These are phyloP conservation scores for Ectemnius cavifrons DNA, from an alignment of 2,888 invertebrate species.

Conservation along the genomic window DNA sequence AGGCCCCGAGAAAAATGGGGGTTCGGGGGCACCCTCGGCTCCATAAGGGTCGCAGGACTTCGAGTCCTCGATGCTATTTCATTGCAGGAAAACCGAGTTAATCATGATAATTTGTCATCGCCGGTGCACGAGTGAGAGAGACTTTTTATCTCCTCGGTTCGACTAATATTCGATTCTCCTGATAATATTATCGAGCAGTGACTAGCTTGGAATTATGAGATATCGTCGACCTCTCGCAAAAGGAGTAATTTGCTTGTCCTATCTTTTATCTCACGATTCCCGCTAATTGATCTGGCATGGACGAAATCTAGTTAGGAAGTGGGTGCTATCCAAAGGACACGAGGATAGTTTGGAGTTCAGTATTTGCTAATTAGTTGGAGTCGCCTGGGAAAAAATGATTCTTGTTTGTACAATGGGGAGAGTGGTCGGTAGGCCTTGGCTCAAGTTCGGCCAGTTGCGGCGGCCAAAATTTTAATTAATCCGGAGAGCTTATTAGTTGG, in stretches of 20 bases:
- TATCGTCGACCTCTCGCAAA: neutral
- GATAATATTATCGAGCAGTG: neutral
- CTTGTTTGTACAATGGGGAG: conserved; percentile 52
- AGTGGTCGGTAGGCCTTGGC: conserved; percentile 28
- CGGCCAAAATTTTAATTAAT: conserved; percentile 68
- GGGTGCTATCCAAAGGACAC: neutral
- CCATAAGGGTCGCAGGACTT: conserved; percentile 27
- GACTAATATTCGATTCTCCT: neutral
- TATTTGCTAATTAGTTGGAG: conserved; percentile 48
- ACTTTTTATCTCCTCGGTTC: neutral
- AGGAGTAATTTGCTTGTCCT: neutral
- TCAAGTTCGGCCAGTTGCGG: conserved; percentile 43
- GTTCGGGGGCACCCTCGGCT: conserved; percentile 10
- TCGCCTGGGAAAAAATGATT: conserved; percentile 44
- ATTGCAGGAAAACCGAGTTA: conserved; percentile 64
- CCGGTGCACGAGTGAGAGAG: neutral
- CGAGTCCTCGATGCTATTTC: conserved; percentile 32
- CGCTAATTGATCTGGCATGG: neutral
- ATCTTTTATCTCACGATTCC: neutral
- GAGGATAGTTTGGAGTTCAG: conserved; percentile 9
- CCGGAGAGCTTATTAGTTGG: conserved; percentile 67
- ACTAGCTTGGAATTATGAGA: neutral
- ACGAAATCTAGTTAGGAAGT: neutral
- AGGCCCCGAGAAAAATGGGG: conserved; percentile 43
- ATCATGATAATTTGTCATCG: conserved; percentile 68